These are phyloP conservation scores for Acestrorhynchus altus DNA, from an alignment of 2,797 vertebrate genomes.

Conservation along the genomic window DNA sequence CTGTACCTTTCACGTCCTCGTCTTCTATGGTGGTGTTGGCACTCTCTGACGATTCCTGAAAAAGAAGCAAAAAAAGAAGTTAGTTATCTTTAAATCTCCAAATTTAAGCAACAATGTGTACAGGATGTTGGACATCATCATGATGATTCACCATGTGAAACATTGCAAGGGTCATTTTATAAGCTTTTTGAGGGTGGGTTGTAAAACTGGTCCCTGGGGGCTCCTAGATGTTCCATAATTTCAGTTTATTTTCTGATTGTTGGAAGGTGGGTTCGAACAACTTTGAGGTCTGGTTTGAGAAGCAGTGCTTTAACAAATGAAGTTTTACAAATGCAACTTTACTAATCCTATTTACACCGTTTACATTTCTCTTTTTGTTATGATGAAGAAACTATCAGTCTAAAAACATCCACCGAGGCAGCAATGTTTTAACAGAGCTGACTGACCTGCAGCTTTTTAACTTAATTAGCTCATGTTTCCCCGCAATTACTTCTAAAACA, in stretches of 20 bases:
- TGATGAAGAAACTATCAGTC: background rate
- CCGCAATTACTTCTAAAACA: background rate
- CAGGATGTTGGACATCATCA: background rate
- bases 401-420: background rate
- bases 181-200: too few species aligned
- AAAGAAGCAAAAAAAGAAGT: conserved; percentile 34
- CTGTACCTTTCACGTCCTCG: conserved; percentile 96
- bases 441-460: background rate
- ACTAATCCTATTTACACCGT: background rate
- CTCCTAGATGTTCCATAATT: too few species aligned
- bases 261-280: too few species aligned
- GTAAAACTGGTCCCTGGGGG: too few species aligned
- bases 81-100: background rate
- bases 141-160: background rate
- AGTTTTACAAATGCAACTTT: background rate
- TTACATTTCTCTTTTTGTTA: background rate
- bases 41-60: conserved; percentile 96
- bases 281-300: too few species aligned
- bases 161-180: background rate
- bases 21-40: conserved; percentile 97
- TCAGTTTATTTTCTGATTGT: too few species aligned
- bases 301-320: background rate
- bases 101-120: too few species aligned
- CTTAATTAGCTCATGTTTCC: background rate
- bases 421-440: background rate